Evolutionary conservation across 2,113 vertebrate genomes (phyloP).

Genomic region (Bothrops jararaca): DNA sequence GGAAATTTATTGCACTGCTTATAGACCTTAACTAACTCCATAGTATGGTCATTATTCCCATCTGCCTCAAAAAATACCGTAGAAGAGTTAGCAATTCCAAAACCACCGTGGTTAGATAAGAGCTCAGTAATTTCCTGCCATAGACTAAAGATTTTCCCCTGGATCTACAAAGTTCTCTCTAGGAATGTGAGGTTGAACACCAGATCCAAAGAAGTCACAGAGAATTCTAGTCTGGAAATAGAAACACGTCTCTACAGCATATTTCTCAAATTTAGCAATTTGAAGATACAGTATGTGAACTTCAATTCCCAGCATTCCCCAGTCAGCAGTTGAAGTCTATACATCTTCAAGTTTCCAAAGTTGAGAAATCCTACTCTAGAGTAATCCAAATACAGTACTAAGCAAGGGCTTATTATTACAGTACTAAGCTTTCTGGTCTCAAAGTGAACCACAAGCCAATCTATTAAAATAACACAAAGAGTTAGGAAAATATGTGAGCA

Average conservation of each 20-base stretch:
- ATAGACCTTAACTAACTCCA: not conserved
- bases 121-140: not conserved
- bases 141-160: not conserved
- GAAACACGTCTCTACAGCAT: not conserved
- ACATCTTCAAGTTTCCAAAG: not conserved
- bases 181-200: not conserved
- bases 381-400: not conserved
- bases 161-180: not conserved
- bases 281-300: too few relatives aligned
- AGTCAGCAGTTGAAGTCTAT: not conserved
- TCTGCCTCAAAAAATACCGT: not conserved
- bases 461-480: not conserved
- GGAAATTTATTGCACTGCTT: not conserved
- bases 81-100: not conserved
- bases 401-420: too few relatives aligned
- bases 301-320: too few relatives aligned
- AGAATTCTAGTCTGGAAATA: not conserved
- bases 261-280: too few relatives aligned
- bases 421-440: not conserved
- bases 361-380: not conserved
- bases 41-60: not conserved
- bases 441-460: not conserved
- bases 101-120: not conserved
- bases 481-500: not conserved
- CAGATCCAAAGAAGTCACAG: not conserved